A percentile compares a stretch with the other conserved stretches of the same genome.
These are phyloP conservation scores for Spicauda simplicius DNA, from an alignment of 2,888 invertebrate species.

Conservation along the genomic window DNA sequence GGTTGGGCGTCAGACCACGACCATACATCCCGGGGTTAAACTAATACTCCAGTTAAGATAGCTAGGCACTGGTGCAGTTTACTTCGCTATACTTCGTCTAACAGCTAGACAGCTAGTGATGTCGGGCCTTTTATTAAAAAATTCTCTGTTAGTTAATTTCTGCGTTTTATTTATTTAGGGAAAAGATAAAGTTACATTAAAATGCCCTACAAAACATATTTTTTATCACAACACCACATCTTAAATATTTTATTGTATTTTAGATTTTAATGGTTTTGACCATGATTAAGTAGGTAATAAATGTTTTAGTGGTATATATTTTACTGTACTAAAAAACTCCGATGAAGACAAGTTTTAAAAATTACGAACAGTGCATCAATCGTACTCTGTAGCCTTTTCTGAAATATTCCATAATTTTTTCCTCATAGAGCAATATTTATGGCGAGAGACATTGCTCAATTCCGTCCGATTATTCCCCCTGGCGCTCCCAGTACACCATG, in stretches of 20 bases:
- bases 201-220: no score
- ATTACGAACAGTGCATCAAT: background rate
- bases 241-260: no score
- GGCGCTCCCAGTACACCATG: slow-evolving; percentile 45
- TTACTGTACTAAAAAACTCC: no score
- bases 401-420: slow-evolving; percentile 31
- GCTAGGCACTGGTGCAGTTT: slow-evolving; percentile 16
- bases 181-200: no score
- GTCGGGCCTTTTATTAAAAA: no score
- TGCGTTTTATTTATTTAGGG: no score
- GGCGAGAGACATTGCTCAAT: slow-evolving; percentile 54
- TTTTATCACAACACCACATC: no score
- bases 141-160: no score
- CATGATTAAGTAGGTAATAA: no score
- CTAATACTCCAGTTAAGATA: slow-evolving; percentile 17
- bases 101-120: no score
- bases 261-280: no score
- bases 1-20: slow-evolving; percentile 19
- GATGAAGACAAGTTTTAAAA: background rate
- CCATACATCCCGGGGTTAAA: slow-evolving; percentile 28
- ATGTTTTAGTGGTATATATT: no score
- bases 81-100: background rate
- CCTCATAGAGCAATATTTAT: slow-evolving; percentile 43
- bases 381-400: background rate
- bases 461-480: slow-evolving; percentile 59